Percentiles rank a stretch among this genome's conserved stretches.
Conservation (phyloP, 2,888 invertebrate species). For the Glaucopsyche alexis region DNA sequence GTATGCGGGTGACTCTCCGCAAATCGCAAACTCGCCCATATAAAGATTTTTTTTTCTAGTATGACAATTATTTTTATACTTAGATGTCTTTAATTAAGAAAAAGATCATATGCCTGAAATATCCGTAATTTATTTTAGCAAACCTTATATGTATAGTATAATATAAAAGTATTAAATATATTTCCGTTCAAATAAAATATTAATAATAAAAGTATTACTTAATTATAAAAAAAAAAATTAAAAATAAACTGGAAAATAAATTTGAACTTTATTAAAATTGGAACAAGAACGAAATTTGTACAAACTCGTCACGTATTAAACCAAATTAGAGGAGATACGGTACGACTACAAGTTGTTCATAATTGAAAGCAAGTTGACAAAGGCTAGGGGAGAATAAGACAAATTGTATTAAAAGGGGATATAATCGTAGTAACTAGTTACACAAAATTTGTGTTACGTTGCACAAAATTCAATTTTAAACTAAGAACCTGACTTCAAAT, state of each 20-base stretch:
- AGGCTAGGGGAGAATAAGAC: constrained; percentile 21
- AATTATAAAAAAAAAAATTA: neutral
- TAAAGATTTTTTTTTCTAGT: too few relatives aligned
- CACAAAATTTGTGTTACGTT: constrained; percentile 18
- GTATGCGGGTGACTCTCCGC: too few relatives aligned
- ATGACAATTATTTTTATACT: too few relatives aligned
- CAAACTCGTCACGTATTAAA: constrained; percentile 22
- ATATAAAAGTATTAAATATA: too few relatives aligned
- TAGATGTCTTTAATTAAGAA: too few relatives aligned
- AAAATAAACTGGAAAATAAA: neutral
- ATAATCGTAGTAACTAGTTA: neutral
- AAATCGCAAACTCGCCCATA: too few relatives aligned
- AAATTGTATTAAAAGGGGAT: constrained; percentile 18
- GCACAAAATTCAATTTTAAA: constrained; percentile 7
- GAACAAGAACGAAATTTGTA: neutral
- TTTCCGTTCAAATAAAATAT: too few relatives aligned
- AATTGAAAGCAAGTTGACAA: constrained; percentile 23
- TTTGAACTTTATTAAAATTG: constrained; percentile 2
- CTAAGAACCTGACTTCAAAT: neutral
- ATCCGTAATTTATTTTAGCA: too few relatives aligned
- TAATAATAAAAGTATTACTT: too few relatives aligned
- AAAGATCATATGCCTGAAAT: too few relatives aligned
- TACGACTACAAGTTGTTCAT: constrained; percentile 17
- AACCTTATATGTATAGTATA: too few relatives aligned
- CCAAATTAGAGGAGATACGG: constrained; percentile 22